Conservation (phyloP, 2,113 vertebrate species). For the Carollia perspicillata region DNA sequence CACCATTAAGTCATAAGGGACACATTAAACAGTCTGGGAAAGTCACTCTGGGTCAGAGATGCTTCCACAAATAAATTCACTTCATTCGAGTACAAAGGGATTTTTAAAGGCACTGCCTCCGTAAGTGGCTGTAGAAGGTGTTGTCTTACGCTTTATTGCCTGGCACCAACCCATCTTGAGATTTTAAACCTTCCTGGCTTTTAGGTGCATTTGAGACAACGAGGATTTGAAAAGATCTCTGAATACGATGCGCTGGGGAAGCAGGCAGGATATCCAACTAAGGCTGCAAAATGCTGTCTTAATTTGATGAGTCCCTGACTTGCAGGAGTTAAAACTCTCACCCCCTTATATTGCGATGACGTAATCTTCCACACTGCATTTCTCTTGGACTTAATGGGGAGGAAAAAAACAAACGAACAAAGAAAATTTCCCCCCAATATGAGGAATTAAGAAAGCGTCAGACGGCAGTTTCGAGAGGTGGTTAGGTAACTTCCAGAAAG, state of each 20-base stretch:
- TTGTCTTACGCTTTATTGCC: background rate
- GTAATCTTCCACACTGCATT: constrained; percentile 69
- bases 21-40: background rate
- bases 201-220: background rate
- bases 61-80: background rate
- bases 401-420: constrained; percentile 52
- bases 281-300: background rate
- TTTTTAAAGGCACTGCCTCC: background rate
- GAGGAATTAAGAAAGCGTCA: constrained; percentile 5
- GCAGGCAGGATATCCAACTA: background rate
- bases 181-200: background rate
- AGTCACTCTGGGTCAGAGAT: background rate
- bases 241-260: background rate
- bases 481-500: constrained; percentile 43
- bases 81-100: background rate
- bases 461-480: background rate
- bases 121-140: background rate
- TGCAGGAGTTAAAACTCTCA: constrained; percentile 67
- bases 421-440: constrained; percentile 50
- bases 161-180: background rate
- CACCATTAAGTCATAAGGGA: background rate
- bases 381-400: constrained; percentile 49
- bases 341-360: constrained; percentile 65
- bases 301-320: constrained; percentile 9
- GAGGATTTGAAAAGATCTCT: background rate